These are phyloP conservation scores for Drosophila sp. DNA, from an alignment of 1,140 invertebrate genomes.

Conservation along the genomic window DNA sequence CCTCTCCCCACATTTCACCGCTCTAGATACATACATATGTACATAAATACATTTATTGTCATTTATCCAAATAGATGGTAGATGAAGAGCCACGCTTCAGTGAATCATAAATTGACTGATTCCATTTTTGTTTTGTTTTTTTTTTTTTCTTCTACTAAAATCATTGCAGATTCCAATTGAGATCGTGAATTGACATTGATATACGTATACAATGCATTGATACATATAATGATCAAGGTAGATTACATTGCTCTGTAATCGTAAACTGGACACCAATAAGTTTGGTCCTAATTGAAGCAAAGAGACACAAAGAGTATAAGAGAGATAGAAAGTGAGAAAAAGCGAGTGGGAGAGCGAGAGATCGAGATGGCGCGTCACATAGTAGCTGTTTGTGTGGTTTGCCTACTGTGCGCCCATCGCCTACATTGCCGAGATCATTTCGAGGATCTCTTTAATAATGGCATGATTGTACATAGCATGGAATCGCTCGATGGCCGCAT, in stretches of 20 bases:
- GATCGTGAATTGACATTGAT: constrained; percentile 42
- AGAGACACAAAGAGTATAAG: constrained; percentile 24
- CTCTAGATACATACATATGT: no score
- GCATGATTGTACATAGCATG: constrained; percentile 41
- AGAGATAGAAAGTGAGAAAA: neutral
- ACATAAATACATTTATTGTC: neutral
- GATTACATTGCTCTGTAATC: constrained; percentile 12
- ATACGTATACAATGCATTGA: constrained; percentile 14
- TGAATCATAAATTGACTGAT: constrained; percentile 41
- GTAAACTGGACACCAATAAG: neutral
- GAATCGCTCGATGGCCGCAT: constrained; percentile 63
- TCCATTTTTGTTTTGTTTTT: constrained; percentile 13
- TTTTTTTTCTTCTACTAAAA: neutral
- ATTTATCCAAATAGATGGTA: neutral
- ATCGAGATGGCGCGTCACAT: constrained; percentile 77
- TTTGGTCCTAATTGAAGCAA: neutral
- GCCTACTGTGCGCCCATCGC: constrained; percentile 89
- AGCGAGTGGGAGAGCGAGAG: neutral
- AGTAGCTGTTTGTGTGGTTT: constrained; percentile 91
- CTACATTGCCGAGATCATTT: constrained; percentile 87
- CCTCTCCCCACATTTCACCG: no score
- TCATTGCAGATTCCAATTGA: constrained; percentile 57
- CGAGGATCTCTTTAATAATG: constrained; percentile 33
- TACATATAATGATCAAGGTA: constrained; percentile 51
- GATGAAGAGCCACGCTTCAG: neutral